Conservation (phyloP, 1,140 invertebrate genomes). For the Nixonia krombeini region DNA sequence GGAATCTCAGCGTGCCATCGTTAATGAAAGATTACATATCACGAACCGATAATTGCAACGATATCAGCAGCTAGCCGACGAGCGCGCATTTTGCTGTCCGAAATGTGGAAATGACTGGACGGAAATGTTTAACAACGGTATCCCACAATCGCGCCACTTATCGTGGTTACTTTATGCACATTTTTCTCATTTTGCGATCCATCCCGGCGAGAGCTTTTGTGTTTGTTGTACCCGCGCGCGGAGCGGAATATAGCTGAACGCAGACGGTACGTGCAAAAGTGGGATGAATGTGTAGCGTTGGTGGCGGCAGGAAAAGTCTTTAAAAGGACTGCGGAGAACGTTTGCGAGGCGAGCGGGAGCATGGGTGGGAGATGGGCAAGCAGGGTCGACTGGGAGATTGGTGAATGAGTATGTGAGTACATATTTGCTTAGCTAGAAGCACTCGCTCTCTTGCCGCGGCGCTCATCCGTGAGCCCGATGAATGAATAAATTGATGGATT, state of each 20-base stretch:
- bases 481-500: conserved; percentile 57
- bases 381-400: conserved; percentile 63
- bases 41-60: too few species aligned
- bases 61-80: too few species aligned
- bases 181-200: conserved; percentile 36
- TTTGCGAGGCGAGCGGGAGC: conserved; percentile 59
- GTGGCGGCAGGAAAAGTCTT: conserved; percentile 60
- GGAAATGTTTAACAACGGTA: conserved; percentile 11
- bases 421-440: conserved; percentile 72
- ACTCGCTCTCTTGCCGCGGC: conserved; percentile 55
- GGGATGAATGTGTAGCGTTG: conserved; percentile 38
- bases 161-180: conserved; percentile 9
- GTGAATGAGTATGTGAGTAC: conserved; percentile 70
- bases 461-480: conserved; percentile 40
- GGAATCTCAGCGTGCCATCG: too few species aligned
- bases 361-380: conserved; percentile 69
- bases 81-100: too few species aligned
- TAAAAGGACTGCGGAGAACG: conserved; percentile 66
- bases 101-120: background rate
- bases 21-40: too few species aligned
- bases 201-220: conserved; percentile 29
- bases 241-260: conserved; percentile 36
- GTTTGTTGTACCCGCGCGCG: conserved; percentile 30
- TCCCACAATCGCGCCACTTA: conserved; percentile 35
- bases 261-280: conserved; percentile 14